A percentile compares a stretch with the other conserved stretches of the same genome.
Evolutionary conservation across 2,113 vertebrate genomes (phyloP).

Genomic region (Sturnus vulgaris): DNA sequence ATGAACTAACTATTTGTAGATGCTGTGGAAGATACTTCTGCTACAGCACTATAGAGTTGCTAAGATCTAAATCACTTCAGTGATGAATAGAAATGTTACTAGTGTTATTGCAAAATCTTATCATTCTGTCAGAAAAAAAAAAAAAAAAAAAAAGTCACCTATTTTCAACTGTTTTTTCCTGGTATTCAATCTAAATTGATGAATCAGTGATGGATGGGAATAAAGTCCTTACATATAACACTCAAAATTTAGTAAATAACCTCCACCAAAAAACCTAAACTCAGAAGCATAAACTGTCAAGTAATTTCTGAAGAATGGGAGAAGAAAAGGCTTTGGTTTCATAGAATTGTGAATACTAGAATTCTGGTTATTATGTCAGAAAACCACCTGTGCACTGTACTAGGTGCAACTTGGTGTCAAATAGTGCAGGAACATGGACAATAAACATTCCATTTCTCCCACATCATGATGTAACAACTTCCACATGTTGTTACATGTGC

Average conservation of each 20-base stretch:
- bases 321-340: background rate
- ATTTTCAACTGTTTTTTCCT: background rate
- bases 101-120: background rate
- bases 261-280: background rate
- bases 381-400: background rate
- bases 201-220: background rate
- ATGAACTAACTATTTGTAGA: background rate
- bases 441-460: background rate
- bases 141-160: background rate
- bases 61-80: background rate
- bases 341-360: background rate
- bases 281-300: background rate
- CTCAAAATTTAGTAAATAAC: background rate
- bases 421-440: background rate
- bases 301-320: background rate
- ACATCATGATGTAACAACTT: background rate
- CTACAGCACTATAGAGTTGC: background rate
- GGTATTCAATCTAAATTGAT: background rate
- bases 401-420: background rate
- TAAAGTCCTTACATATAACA: background rate
- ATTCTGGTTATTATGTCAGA: background rate
- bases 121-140: background rate
- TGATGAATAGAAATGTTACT: background rate
- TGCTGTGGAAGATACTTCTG: background rate
- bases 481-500: background rate